Percentiles rank a stretch among this genome's conserved stretches.
Evolutionary conservation across 2,888 invertebrate species (phyloP).

Genomic region (Cremastinae sp.): DNA sequence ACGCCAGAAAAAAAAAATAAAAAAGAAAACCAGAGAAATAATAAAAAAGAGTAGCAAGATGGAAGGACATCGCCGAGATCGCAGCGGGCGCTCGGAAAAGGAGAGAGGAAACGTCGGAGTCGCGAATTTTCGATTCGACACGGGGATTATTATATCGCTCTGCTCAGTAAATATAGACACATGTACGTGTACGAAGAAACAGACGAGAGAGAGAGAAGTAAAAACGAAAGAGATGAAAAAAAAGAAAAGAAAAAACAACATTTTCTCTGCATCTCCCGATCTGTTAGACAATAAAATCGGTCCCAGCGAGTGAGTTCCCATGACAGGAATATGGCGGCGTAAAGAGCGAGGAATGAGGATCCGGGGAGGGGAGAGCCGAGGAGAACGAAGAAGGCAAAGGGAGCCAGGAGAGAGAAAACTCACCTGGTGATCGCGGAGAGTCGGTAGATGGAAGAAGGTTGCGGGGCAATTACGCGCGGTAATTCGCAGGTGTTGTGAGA

Average conservation of each 20-base stretch:
- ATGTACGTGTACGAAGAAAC: conserved; percentile 43
- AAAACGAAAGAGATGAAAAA: no score
- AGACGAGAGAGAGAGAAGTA: no score
- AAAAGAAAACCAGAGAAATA: neutral
- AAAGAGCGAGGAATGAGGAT: conserved; percentile 37
- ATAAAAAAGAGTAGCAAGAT: conserved; percentile 16
- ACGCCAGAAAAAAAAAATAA: conserved; percentile 1
- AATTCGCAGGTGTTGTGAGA: conserved; percentile 79
- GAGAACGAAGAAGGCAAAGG: conserved; percentile 10
- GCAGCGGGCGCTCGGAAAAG: conserved; percentile 22
- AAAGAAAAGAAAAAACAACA: neutral
- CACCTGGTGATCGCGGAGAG: conserved; percentile 56
- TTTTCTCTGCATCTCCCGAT: conserved; percentile 24
- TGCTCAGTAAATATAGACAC: conserved; percentile 43
- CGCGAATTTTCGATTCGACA: conserved; percentile 75
- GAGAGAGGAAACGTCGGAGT: conserved; percentile 50
- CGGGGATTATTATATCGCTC: conserved; percentile 72
- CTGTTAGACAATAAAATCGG: conserved; percentile 75
- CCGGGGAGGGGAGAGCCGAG: conserved; percentile 24
- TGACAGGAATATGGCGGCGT: conserved; percentile 72
- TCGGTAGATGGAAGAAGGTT: conserved; percentile 68
- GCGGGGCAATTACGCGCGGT: conserved; percentile 78
- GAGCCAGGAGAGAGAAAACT: conserved; percentile 44
- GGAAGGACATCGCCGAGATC: conserved; percentile 17
- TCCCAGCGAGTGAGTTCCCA: conserved; percentile 72